Evolutionary conservation across 2,888 invertebrate genomes (phyloP).

Genomic region (Bellardia bayeri): DNA sequence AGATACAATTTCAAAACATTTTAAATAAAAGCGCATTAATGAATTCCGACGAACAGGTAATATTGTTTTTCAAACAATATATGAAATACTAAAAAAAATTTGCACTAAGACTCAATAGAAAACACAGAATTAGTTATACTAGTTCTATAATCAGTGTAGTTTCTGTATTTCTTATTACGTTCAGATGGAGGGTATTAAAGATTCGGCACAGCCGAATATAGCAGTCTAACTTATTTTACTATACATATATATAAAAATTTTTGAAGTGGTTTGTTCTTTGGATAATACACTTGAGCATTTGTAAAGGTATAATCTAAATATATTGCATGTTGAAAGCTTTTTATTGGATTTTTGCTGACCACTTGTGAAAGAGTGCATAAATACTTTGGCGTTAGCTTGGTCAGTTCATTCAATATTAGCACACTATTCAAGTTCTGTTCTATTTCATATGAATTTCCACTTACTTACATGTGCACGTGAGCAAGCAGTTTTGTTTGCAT

Average conservation of each 20-base stretch:
- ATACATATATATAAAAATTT: conserved; percentile 30
- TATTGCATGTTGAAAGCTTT: conserved; percentile 63
- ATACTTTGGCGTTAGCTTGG: conserved; percentile 58
- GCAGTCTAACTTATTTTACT: no score
- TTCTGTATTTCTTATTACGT: no score
- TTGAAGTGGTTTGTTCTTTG: conserved; percentile 68
- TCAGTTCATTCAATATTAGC: conserved; percentile 58
- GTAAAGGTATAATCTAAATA: conserved; percentile 68
- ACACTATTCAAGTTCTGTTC: conserved; percentile 33
- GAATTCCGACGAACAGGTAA: no score
- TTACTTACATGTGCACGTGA: background rate
- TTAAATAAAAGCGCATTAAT: no score
- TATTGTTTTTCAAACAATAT: no score
- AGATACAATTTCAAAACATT: no score
- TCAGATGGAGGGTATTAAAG: no score
- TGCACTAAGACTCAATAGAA: no score
- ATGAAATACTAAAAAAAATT: no score
- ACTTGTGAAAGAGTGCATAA: conserved; percentile 53
- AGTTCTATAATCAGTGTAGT: no score
- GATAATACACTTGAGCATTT: conserved; percentile 70
- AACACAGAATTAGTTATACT: no score
- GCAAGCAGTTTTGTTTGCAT: conserved; percentile 54
- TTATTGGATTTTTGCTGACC: conserved; percentile 69
- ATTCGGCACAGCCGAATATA: no score
- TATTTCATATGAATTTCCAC: background rate